Base-by-base conservation (phyloP, 2,888 invertebrate species). In the Drosophila pseudotalamancana region DNA sequence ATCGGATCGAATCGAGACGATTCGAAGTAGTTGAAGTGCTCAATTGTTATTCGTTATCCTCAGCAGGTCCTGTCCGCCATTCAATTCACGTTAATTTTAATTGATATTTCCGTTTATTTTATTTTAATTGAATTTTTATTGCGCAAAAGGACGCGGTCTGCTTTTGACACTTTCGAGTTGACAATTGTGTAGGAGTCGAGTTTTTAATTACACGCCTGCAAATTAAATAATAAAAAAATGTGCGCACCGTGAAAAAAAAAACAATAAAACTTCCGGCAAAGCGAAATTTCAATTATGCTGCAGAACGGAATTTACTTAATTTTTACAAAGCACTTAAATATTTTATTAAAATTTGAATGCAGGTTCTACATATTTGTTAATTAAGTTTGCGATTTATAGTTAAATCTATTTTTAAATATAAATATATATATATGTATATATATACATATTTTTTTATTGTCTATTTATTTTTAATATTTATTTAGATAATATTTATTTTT, bases 121-220 rank as follows among this genome's bases (percentile, higher is more conserved):
- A 16, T 19, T 45, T 66, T 60, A 60, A 80, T 65, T 70, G 37
- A 27, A 51, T 50, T 62, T 76, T 66, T 66, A 67, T 65, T 67
- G 45, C 42, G 35, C 39, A 6, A 31, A 6, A 11, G 35, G 8
- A 50, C 37, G 12, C 5, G 21, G 21, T 43, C 53, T 68, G 72
- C 51, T 23, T 50, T 56, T 54, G 72, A 63, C 72, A 72, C 42
- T 60, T 68, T 53, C 29, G 21, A 34, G 16, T 4, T 39, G 32
- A 16, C 21, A 34, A 34, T 48, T 35, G 16, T n/a, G 14, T 16
- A 29, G 34, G 23, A 29, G 40, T 37, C 34, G 27, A 37, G 21
- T 19, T 62, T 72, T 62, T 72, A 72, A 72, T 72, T 72, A 62
- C 35, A 19, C 19, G 2, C 27, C 19, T 1, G 27, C 11, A 59